Conservation (phyloP, 2,888 invertebrate species). For the Drosophila trichaetosa region DNA sequence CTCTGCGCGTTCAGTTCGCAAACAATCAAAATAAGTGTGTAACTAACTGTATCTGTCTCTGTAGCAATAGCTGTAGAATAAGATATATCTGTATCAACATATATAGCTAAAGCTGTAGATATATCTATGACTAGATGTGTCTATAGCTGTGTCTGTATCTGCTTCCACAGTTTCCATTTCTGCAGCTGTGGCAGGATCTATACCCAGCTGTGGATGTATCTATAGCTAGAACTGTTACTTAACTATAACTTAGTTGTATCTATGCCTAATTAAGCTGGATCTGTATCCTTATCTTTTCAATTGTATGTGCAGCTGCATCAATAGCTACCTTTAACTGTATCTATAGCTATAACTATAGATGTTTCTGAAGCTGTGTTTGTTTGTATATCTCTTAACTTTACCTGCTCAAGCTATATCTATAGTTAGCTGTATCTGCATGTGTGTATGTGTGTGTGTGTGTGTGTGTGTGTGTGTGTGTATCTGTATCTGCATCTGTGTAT, state of each 20-base stretch:
- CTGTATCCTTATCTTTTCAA: not conserved
- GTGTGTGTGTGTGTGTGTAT: not conserved
- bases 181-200: not conserved
- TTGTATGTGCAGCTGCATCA: not conserved
- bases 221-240: not conserved
- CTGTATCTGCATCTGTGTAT: slow-evolving; percentile 15
- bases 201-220: not conserved
- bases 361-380: not conserved
- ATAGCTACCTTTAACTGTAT: not conserved
- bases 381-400: not conserved
- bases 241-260: not conserved
- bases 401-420: not conserved
- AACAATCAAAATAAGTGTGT: slow-evolving; percentile 74
- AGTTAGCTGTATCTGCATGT: not conserved
- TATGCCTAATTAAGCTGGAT: not conserved
- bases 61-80: not conserved
- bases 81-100: not conserved
- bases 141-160: not conserved
- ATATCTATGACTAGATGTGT: not conserved
- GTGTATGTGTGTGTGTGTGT: not conserved
- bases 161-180: not conserved
- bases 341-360: too few relatives aligned
- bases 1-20: slow-evolving; percentile 27
- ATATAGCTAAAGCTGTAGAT: not conserved
- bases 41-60: slow-evolving; percentile 12